Conservation (phyloP, 2,888 invertebrate species). For the Synanthedon formicaeformis region DNA sequence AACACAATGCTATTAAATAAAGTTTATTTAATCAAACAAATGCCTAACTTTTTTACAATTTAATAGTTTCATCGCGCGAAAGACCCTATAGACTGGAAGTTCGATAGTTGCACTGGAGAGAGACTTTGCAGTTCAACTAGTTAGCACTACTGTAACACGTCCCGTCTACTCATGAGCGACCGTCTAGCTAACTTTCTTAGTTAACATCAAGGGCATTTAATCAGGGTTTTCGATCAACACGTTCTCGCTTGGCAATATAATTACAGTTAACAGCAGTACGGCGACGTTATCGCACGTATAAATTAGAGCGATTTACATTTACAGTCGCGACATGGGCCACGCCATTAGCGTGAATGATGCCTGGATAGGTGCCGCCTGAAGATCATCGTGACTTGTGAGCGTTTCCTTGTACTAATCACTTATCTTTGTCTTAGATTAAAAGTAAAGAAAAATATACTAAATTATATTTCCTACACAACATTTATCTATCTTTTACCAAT, state of each 20-base stretch:
- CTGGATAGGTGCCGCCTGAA: slow-evolving; percentile 47
- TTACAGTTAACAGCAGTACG: slow-evolving; percentile 69
- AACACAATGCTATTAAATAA: no score
- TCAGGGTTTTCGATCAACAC: slow-evolving; percentile 67
- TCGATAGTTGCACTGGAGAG: not conserved
- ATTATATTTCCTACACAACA: no score
- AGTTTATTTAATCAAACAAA: no score
- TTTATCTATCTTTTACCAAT: no score
- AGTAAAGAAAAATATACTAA: no score
- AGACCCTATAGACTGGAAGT: no score
- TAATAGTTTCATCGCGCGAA: no score
- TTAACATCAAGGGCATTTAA: slow-evolving; percentile 49
- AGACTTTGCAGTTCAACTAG: not conserved
- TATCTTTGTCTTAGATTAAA: no score
- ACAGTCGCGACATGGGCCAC: slow-evolving; percentile 58
- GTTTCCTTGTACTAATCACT: no score
- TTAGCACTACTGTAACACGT: not conserved
- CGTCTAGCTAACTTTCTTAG: slow-evolving; percentile 35
- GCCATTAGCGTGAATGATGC: slow-evolving; percentile 64
- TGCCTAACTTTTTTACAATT: no score
- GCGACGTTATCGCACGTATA: slow-evolving; percentile 69
- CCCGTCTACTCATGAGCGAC: not conserved
- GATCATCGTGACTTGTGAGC: slow-evolving; percentile 23
- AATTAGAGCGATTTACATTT: slow-evolving; percentile 70
- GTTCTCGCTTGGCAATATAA: slow-evolving; percentile 68